A percentile compares a stretch with the other conserved stretches of the same genome.
Conservation (phyloP, 2,888 invertebrate genomes). For the Protodeltote pygarga region DNA sequence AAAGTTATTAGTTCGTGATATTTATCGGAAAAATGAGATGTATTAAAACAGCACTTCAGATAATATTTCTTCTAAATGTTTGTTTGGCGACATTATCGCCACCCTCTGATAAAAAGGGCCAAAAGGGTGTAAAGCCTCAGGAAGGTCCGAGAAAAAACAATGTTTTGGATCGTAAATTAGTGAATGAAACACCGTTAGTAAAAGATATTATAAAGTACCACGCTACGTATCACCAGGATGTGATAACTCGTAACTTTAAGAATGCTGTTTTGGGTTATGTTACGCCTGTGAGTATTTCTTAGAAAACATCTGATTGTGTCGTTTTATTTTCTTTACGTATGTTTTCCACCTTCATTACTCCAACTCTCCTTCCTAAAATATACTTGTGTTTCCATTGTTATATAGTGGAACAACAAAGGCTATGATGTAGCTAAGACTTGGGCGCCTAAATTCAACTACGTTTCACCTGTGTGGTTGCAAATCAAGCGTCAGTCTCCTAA, state of each 20-base stretch:
- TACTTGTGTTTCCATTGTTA: not conserved
- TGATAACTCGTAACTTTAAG: slow-evolving; percentile 88
- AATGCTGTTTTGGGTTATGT: slow-evolving; percentile 95
- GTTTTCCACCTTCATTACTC: not conserved
- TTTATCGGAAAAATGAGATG: slow-evolving; percentile 67
- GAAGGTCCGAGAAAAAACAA: slow-evolving; percentile 88
- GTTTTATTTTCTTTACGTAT: not conserved
- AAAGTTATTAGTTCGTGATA: slow-evolving; percentile 1
- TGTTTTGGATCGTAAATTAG: slow-evolving; percentile 90
- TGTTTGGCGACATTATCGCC: slow-evolving; percentile 81
- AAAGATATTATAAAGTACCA: slow-evolving; percentile 93
- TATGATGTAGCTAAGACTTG: slow-evolving; percentile 97
- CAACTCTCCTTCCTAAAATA: too few species aligned
- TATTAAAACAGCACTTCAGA: slow-evolving; percentile 66
- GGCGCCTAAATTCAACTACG: slow-evolving; percentile 94
- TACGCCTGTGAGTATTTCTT: slow-evolving; percentile 89
- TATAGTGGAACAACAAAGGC: slow-evolving; percentile 97
- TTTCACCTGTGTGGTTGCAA: slow-evolving; percentile 98
- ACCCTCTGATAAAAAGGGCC: slow-evolving; percentile 78
- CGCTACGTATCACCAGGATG: slow-evolving; percentile 91
- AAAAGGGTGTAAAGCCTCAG: slow-evolving; percentile 79
- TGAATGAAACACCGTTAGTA: slow-evolving; percentile 89
- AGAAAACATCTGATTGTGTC: not conserved
- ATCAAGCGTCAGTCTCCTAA: slow-evolving; percentile 88
- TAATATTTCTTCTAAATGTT: slow-evolving; percentile 70